Base-by-base conservation (phyloP, 2,888 invertebrate genomes). In the Xylocampa areola region DNA sequence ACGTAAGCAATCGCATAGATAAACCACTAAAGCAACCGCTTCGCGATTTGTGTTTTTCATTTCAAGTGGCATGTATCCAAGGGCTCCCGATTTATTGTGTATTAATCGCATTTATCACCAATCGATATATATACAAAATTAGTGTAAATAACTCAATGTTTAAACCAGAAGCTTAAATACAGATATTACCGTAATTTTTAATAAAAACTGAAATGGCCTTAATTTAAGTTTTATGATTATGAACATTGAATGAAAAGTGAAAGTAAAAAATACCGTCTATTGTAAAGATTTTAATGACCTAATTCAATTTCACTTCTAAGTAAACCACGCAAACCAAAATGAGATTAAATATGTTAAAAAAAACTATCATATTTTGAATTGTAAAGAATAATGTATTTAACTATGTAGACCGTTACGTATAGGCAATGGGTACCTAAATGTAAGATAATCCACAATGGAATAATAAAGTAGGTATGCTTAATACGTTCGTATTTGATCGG, bases 41-140 rank as follows among this genome's bases (percentile, higher is more conserved):
- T 25, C 21, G 27, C 30, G 29, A 64, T 55, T 57, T 53, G 55
- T 69, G 67, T 47, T 61, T 61, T 61, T 41, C 25, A 29, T 60
- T 51, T 37, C 36, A 48, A 62, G 61, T 75, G 51, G 49, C 61
- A 60, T 65, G 41, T 33, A 50, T 60, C 51, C 67, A 72, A 67
- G 68, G 66, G 64, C 32, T 55, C 63, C 55, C 58, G 40, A 54
- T 68, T 57, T 33, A 53, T 32, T 36, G 35, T 54, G 54, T 40
- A 52, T 60, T 61, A 64, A 60, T 49, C 40, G 37, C 39, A 37
- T 29, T 35, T 37, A 53, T 53, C 10, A 50, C 37, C 45, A 19
- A 40, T 16, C 40, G n/a, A n/a, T n/a, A n/a, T n/a, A n/a, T n/a
- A n/a, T n/a, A n/a, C n/a, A n/a, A n/a, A n/a, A n/a, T n/a, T n/a